Base-by-base conservation (phyloP, 2,888 invertebrate species). In the Pemphredon lugubris region DNA sequence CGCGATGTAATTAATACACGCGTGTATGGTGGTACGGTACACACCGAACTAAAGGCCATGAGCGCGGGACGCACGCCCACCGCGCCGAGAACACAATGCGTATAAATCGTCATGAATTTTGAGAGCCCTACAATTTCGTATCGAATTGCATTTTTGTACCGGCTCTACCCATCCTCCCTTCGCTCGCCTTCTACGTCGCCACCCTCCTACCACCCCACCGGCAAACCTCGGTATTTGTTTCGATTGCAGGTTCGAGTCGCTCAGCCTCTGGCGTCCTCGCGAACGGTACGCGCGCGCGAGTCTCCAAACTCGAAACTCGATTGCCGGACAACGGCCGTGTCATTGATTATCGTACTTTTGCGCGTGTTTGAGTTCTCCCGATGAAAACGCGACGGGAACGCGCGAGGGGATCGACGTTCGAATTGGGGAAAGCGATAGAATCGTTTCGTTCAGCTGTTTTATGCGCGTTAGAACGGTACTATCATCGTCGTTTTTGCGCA, bases 41-140 rank as follows among this genome's bases (percentile, higher is more conserved):
- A 75, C 60, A 70, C 63, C 73, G 75, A 64, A 59, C 58, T 42
- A 59, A 73, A 65, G 65, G 69, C 68, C 60, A 58, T 57, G 77
- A 65, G 59, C 60, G 71, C 73, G 66, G 73, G 73, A 67, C 58
- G 69, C 74, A 81, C 84, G 84, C 85, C 85, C 84, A 83, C 74
- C 61, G 73, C 80, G 70, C 75, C 59, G 78, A 68, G 76, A 82
- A 83, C 77, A 85, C 85, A 84, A 83, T 83, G 77, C 82, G 77
- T 79, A 85, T 85, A 85, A 85, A 85, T 85, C 85, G 85, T 83
- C 81, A 85, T 85, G 85, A 85, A 85, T 85, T 85, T 85, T 85
- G 84, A 85, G 83, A 84, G 85, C 78, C 75, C 75, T 83, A 78
- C 83, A 85, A 85, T 85, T 83, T 85, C 77, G 75, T 76, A 83